Percentiles rank a stretch among this genome's conserved stretches.
Evolutionary conservation across 2,113 vertebrate species (phyloP).

Genomic region (Anoplopoma fimbria): DNA sequence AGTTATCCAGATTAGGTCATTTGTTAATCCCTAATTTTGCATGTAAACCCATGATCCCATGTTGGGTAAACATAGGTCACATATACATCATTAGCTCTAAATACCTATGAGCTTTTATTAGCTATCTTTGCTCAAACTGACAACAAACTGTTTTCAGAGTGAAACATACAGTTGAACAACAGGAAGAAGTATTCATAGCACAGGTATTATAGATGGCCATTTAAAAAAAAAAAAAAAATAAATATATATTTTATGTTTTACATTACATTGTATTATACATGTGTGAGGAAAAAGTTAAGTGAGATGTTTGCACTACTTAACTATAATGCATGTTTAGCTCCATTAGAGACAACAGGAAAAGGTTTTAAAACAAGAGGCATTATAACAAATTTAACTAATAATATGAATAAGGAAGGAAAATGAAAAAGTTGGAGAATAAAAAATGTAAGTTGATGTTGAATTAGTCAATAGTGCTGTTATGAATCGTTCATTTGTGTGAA

Average conservation of each 20-base stretch:
- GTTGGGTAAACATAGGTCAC: constrained; percentile 21
- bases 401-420: neutral
- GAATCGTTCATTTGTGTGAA: too few species aligned
- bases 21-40: constrained; percentile 25
- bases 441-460: too few species aligned
- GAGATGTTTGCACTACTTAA: too few species aligned
- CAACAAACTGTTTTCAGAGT: constrained; percentile 6
- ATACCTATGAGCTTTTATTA: constrained; percentile 46
- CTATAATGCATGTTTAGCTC: neutral
- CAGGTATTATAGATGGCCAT: neutral
- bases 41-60: constrained; percentile 18
- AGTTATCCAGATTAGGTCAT: constrained; percentile 6
- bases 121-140: constrained; percentile 32
- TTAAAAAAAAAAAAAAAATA: too few species aligned
- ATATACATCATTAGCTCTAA: constrained; percentile 10
- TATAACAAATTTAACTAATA: neutral
- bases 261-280: too few species aligned
- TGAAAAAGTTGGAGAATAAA: too few species aligned
- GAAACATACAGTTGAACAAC: neutral
- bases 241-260: too few species aligned
- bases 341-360: neutral
- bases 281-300: too few species aligned
- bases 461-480: too few species aligned
- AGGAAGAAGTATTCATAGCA: neutral
- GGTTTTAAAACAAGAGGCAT: neutral